phyloP scores from a whole-genome alignment of 37 sponge, comb jelly and placozoan species.

The Agelas oroides region DNA sequence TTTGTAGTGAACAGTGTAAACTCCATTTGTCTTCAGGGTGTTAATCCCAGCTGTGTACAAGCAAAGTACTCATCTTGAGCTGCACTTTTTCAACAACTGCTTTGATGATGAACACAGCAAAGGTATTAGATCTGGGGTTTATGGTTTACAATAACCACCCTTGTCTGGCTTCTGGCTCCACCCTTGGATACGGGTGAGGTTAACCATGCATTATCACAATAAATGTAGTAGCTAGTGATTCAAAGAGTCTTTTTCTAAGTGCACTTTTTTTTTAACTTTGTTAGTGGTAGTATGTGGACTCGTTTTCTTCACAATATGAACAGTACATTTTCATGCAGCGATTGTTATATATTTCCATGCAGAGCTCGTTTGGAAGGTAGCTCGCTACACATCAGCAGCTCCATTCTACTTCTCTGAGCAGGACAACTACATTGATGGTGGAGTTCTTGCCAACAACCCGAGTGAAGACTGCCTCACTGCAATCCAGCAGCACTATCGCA shows the following conservation, averaged over 20 bases:
- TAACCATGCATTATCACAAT: no score
- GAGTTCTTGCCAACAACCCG: conserved; percentile 63
- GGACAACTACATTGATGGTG: conserved; percentile 69
- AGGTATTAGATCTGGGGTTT: conserved; percentile 29
- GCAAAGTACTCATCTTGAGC: conserved; percentile 16
- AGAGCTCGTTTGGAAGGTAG: conserved; percentile 66
- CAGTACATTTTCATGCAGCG: no score
- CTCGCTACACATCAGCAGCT: conserved; percentile 67
- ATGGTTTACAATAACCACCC: no score
- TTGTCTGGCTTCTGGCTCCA: no score
- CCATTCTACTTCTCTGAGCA: conserved; percentile 50
- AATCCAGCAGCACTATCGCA: conserved; percentile 53
- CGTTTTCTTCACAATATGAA: no score
- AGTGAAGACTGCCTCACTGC: conserved; percentile 33
- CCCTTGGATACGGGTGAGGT: no score
- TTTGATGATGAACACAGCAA: conserved; percentile 38
- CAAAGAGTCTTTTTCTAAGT: no score
- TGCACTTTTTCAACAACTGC: conserved; percentile 65
- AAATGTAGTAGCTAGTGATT: no score
- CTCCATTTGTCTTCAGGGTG: conserved; percentile 22
- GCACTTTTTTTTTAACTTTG: no score
- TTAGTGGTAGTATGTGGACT: no score
- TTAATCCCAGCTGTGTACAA: conserved; percentile 53
- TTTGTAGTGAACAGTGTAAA: no score
- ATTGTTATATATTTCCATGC: neutral